Percentiles rank a stretch among this genome's conserved stretches.
phyloP scores from a whole-genome alignment of 2,797 vertebrate genomes.

The Acanthis flammea region DNA sequence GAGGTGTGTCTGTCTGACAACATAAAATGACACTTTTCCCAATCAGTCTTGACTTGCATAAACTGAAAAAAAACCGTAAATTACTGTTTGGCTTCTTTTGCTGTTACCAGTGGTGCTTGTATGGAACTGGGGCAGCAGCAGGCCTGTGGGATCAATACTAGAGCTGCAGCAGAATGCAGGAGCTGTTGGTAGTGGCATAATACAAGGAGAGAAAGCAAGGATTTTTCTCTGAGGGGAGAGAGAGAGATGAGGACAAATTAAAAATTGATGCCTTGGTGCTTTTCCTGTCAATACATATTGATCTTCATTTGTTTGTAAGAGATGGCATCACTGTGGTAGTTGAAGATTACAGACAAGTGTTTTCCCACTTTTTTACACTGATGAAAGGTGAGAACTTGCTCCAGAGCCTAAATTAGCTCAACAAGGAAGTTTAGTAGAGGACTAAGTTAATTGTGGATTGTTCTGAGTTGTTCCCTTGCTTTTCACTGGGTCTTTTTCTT shows the following conservation, averaged over 20 bases:
- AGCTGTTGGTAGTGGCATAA: neutral
- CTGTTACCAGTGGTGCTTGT: neutral
- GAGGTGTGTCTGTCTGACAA: neutral
- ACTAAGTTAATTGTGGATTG: neutral
- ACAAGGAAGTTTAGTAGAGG: neutral
- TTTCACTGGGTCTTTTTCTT: slow-evolving; percentile 69
- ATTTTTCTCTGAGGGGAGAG: neutral
- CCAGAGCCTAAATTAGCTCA: neutral
- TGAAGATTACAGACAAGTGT: neutral
- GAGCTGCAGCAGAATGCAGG: neutral
- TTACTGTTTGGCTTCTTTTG: neutral
- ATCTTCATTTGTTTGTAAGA: neutral
- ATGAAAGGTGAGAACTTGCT: neutral
- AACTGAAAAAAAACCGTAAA: neutral
- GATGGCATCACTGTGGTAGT: neutral
- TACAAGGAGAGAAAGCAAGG: neutral
- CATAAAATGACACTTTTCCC: neutral
- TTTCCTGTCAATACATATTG: neutral
- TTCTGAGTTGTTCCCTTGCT: neutral
- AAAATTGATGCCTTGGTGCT: neutral
- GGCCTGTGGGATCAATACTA: neutral
- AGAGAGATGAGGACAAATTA: neutral
- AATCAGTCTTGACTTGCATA: neutral
- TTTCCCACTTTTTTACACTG: neutral
- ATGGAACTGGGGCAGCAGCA: neutral